A percentile compares a stretch with the other conserved stretches of the same genome.
Evolutionary conservation across 2,113 vertebrate species (phyloP).

Genomic region (mouse (Mus musculus)): GRCm39 chrX:11317001-11317500

Average conservation of each 20-base stretch:
- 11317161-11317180: neutral
- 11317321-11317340: neutral
- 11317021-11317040: neutral
- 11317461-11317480: neutral
- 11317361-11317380: neutral
- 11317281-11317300: neutral
- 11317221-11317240: neutral
- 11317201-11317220: slow-evolving; percentile 20
- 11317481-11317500: neutral
- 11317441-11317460: neutral
- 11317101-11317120: neutral
- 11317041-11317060: neutral
- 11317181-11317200: neutral
- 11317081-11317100: neutral
- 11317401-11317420: neutral
- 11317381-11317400: neutral
- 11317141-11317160: neutral
- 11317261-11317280: neutral
- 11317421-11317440: neutral
- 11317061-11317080: neutral
- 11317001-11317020: neutral
- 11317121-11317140: neutral
- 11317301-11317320: neutral
- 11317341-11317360: neutral
- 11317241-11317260: neutral